These are phyloP conservation scores for Equus quagga DNA, from an alignment of 2,113 vertebrate genomes.

Conservation along the genomic window DNA sequence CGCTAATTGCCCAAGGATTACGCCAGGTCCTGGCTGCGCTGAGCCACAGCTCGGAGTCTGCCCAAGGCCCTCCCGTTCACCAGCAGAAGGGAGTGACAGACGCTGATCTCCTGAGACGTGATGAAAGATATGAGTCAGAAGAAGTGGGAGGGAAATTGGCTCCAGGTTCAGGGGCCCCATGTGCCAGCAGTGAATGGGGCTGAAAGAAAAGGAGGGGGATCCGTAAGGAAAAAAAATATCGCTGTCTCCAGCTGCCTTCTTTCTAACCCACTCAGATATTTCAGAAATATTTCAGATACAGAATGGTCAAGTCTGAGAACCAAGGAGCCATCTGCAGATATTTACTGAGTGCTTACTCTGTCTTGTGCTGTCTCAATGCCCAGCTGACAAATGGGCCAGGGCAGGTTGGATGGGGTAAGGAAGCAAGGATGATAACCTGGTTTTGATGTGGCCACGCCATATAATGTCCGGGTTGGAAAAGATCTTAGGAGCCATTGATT, in stretches of 20 bases:
- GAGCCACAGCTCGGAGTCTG: not conserved
- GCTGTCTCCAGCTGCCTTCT: not conserved
- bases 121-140: constrained; percentile 68
- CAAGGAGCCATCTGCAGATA: not conserved
- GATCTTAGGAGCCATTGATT: not conserved
- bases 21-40: not conserved
- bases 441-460: rapidly evolving
- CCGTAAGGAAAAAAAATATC: not conserved
- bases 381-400: rapidly evolving
- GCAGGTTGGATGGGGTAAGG: rapidly evolving
- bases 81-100: constrained; percentile 38
- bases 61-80: not conserved
- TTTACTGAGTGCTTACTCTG: rapidly evolving
- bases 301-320: not conserved
- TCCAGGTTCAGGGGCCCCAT: not conserved
- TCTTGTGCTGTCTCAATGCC: rapidly evolving
- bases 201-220: not conserved
- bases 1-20: not conserved
- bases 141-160: constrained; percentile 49
- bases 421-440: not conserved
- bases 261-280: not conserved
- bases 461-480: not conserved
- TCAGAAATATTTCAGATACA: not conserved
- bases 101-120: not conserved
- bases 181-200: not conserved